Evolutionary conservation across 2,113 vertebrate genomes (phyloP).

Genomic region (Phylloscopus trochiloides): DNA sequence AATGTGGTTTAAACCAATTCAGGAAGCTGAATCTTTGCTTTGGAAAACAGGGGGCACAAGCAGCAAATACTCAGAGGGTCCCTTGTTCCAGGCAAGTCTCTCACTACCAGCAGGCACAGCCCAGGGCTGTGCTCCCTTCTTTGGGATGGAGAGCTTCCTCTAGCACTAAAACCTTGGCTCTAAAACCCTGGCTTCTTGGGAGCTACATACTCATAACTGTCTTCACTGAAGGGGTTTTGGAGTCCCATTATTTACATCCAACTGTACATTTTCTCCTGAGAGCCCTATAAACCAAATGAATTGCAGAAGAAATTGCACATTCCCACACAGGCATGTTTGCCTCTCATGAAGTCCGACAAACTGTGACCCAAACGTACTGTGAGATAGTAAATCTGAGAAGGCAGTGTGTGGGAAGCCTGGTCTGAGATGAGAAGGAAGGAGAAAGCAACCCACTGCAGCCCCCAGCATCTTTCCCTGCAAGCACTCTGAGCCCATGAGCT

Average conservation of each 20-base stretch:
- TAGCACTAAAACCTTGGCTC: not conserved
- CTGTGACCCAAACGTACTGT: not conserved
- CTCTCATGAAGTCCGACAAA: not conserved
- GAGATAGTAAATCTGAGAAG: not conserved
- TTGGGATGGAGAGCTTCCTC: not conserved
- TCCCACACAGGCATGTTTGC: not conserved
- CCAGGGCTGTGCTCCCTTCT: not conserved
- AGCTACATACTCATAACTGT: not conserved
- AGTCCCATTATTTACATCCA: not conserved
- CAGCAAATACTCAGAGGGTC: not conserved
- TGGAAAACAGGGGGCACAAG: not conserved
- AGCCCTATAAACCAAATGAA: not conserved
- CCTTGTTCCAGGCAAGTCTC: not conserved
- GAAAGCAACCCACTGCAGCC: not conserved
- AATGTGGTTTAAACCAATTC: not conserved
- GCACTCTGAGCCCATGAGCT: not conserved
- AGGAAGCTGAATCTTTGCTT: not conserved
- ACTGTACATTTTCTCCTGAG: not conserved
- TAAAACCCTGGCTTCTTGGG: not conserved
- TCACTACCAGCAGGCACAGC: fast-evolving
- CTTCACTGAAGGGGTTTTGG: not conserved
- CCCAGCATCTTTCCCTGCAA: not conserved
- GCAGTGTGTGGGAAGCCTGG: not conserved
- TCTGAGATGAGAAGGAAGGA: not conserved
- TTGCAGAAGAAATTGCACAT: not conserved